phyloP scores from a whole-genome alignment of 2,113 vertebrate genomes.

The Sarotherodon lohbergeri region DNA sequence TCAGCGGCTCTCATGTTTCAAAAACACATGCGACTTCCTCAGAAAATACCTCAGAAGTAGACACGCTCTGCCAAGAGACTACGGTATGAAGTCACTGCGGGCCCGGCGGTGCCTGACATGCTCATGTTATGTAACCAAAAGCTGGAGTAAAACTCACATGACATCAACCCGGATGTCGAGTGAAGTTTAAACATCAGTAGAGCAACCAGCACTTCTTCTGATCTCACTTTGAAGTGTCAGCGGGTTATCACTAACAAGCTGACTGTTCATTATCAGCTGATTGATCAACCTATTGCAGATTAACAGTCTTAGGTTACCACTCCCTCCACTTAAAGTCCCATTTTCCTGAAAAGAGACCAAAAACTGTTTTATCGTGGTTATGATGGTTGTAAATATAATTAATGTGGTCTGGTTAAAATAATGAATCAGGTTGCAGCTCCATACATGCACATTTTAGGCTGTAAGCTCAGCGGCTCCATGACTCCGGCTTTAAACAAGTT shows the following conservation, averaged over 20 bases:
- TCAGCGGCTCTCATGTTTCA: slow-evolving; percentile 23
- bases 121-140: slow-evolving; percentile 39
- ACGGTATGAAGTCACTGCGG: slow-evolving; percentile 24
- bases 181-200: neutral
- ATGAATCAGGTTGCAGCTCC: neutral
- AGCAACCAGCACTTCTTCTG: neutral
- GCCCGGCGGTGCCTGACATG: neutral
- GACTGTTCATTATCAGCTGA: neutral
- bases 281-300: neutral
- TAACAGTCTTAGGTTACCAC: neutral
- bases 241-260: slow-evolving; percentile 3
- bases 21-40: neutral
- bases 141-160: slow-evolving; percentile 15
- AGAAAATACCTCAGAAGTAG: slow-evolving; percentile 19
- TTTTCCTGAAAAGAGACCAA: neutral
- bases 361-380: neutral
- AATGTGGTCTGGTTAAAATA: neutral
- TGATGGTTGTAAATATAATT: neutral
- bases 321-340: neutral
- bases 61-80: slow-evolving; percentile 3
- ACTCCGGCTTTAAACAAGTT: neutral
- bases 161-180: slow-evolving; percentile 20
- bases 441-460: neutral
- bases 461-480: neutral
- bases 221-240: neutral